Base-by-base conservation (phyloP, 2,888 invertebrate species). In the Melipona beecheii region DNA sequence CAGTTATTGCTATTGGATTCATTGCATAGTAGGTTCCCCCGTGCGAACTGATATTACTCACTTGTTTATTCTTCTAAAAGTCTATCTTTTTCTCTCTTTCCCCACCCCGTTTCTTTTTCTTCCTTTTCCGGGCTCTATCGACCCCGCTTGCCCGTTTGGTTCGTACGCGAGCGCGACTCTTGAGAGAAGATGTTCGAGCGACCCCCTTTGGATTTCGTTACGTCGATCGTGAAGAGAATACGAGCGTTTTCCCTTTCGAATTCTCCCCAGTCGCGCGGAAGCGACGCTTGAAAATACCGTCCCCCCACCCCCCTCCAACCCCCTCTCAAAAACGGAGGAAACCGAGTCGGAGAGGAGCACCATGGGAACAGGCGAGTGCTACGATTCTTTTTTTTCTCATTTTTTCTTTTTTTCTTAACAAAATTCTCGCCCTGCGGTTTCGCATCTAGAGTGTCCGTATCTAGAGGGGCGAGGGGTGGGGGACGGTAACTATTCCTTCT, bases 1-100 rank as follows among this genome's bases (percentile, higher is more conserved):
- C 87, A 89, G 80, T 94, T 94, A 94, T 94, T 94, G 93, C 94
- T 94, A 93, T 94, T 91, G 93, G 91, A 93, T 94, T 93, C 93
- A 93, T 93, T 93, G 92, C 93, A 92, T 92, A 92, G 91, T 93
- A 91, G 89, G 88, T 91, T 88, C 84, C 83, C 85, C 68, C 80
- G 72, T 87, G 82, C 74, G 78, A 87, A 87, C 84, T 87, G 89
- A 90, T 90, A 87, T 90, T 80, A 78, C 66, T 83, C 68, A 68
- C 65, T 81, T 68, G 60, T 56, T 56, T 27, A 71, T n/a, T 36
- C 50, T 13, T 58, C 27, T 75, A 36, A 36, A 36, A 36, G 31
- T 27, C 36, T 21, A 31, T 13, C 19, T 27, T 31, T 21, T 15
- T 43, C 21, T 19, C 6, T 19, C 17, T 54, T 65, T 11, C n/a